Conservation (phyloP, 1,140 invertebrate species). For the Neodiprion pinetum region DNA sequence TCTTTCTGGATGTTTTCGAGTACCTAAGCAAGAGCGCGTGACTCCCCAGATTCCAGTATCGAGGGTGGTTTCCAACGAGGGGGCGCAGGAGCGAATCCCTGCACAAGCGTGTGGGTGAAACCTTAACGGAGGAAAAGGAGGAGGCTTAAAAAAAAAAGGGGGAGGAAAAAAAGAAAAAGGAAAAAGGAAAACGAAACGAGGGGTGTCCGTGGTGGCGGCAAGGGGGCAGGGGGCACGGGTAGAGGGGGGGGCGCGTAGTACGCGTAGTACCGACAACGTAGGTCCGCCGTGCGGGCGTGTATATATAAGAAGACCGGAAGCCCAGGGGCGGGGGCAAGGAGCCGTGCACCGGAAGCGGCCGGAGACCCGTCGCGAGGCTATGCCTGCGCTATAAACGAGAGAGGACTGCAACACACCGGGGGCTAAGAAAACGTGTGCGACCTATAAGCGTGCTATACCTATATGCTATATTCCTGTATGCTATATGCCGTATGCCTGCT, state of each 20-base stretch:
- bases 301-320: slow-evolving; percentile 48
- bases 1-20: no score
- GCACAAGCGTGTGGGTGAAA: background rate
- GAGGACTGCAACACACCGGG: slow-evolving; percentile 28
- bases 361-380: slow-evolving; percentile 42
- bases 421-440: slow-evolving; percentile 4
- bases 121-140: background rate
- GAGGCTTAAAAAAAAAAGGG: slow-evolving; percentile 14
- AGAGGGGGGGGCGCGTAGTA: slow-evolving; percentile 34
- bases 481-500: no score
- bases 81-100: no score
- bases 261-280: slow-evolving; percentile 38
- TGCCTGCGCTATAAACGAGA: slow-evolving; percentile 27
- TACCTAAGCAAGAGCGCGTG: slow-evolving; percentile 10
- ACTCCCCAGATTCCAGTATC: background rate
- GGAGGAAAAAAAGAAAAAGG: slow-evolving; percentile 13
- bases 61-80: no score
- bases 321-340: slow-evolving; percentile 40
- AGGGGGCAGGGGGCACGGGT: background rate
- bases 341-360: slow-evolving; percentile 46
- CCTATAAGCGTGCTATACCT: background rate
- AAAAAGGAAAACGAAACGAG: slow-evolving; percentile 22
- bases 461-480: no score
- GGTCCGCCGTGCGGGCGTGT: background rate
- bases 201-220: slow-evolving; percentile 11